Percentiles rank a stretch among this genome's conserved stretches.
phyloP scores from a whole-genome alignment of 2,113 vertebrate genomes.

The Lampris incognitus region DNA sequence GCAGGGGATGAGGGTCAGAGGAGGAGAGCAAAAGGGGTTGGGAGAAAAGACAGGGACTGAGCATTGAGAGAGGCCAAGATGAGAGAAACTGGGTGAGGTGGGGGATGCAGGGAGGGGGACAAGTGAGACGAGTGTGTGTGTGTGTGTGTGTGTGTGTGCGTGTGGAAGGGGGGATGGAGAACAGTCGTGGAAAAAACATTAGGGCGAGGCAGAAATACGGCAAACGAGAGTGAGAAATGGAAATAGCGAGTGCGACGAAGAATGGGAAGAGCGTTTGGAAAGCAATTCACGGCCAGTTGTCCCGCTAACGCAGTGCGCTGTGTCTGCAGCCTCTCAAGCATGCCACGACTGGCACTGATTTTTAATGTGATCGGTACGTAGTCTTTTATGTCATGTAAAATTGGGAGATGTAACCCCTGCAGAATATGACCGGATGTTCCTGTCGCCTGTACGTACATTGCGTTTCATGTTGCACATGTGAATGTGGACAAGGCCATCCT shows the following conservation, averaged over 20 bases:
- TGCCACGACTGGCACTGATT: neutral
- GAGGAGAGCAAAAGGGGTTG: conserved; percentile 10
- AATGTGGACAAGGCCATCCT: conserved; percentile 18
- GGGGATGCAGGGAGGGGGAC: neutral
- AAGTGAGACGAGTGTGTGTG: neutral
- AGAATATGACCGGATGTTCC: neutral
- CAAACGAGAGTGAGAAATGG: neutral
- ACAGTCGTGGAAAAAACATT: conserved; percentile 12
- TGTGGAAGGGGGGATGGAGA: conserved; percentile 18
- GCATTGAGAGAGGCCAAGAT: neutral
- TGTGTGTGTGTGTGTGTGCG: no score
- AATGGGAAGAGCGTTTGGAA: neutral
- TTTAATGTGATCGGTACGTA: neutral
- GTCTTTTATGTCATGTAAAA: neutral
- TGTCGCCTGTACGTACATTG: no score
- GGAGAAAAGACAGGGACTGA: conserved; percentile 38
- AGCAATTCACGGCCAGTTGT: neutral
- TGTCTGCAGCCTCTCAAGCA: neutral
- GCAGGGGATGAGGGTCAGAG: neutral
- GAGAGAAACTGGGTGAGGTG: conserved; percentile 30
- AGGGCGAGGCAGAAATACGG: neutral
- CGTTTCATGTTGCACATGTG: neutral
- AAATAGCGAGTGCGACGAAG: neutral
- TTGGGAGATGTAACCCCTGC: neutral
- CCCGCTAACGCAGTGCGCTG: neutral